Percentiles rank a stretch among this genome's conserved stretches.
Conservation (phyloP, 1,140 invertebrate species). For the Plectrocnemia conspersa region DNA sequence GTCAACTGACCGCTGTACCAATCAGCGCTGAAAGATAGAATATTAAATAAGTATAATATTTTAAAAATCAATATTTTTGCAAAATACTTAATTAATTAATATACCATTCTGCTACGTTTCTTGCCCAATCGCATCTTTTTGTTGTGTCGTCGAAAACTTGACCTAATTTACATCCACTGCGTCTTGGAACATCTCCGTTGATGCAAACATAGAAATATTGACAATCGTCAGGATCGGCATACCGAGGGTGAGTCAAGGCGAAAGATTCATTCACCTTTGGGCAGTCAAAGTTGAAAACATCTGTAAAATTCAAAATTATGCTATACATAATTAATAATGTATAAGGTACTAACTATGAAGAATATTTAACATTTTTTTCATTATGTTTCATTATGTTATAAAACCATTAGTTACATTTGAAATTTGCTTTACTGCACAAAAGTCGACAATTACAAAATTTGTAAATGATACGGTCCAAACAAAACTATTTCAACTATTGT, state of each 20-base stretch:
- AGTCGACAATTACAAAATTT: too few species aligned
- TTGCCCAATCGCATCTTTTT: conserved; percentile 81
- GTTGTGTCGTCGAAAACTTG: conserved; percentile 83
- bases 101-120: conserved; percentile 88
- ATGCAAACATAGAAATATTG: conserved; percentile 91
- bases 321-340: background rate
- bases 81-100: conserved; percentile 24
- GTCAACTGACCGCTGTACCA: conserved; percentile 82
- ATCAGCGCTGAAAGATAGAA: conserved; percentile 60
- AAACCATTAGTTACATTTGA: too few species aligned
- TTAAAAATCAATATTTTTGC: conserved; percentile 1
- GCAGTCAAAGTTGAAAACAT: conserved; percentile 78
- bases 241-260: conserved; percentile 75
- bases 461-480: too few species aligned
- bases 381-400: too few species aligned
- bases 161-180: conserved; percentile 83
- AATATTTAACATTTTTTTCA: too few species aligned
- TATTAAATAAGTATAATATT: conserved; percentile 14
- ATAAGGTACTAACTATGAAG: too few species aligned
- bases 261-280: conserved; percentile 69
- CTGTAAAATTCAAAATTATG: conserved; percentile 45
- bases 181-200: conserved; percentile 74
- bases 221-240: conserved; percentile 84
- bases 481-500: too few species aligned
- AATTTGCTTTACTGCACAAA: too few species aligned